A percentile compares a stretch with the other conserved stretches of the same genome.
Evolutionary conservation across 2,888 invertebrate species (phyloP).

Genomic region (Eumacrocentrus americanus): DNA sequence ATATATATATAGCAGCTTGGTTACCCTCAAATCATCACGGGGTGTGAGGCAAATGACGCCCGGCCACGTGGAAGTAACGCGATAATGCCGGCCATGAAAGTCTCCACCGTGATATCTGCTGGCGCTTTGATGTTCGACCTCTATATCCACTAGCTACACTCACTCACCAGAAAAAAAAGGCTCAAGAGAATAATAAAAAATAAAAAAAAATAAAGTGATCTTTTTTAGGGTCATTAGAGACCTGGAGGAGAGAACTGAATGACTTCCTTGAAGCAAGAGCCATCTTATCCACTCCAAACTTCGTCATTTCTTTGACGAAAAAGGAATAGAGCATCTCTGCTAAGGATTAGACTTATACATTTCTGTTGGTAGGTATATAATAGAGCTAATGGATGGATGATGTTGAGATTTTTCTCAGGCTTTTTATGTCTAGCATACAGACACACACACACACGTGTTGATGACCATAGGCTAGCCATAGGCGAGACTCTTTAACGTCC

Average conservation of each 20-base stretch:
- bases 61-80: constrained; percentile 57
- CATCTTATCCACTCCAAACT: not conserved
- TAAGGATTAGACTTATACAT: too few relatives aligned
- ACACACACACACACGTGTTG: not conserved
- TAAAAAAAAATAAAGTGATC: not conserved
- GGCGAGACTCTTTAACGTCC: not conserved
- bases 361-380: too few relatives aligned
- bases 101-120: constrained; percentile 49
- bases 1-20: constrained; percentile 42
- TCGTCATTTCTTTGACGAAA: not conserved
- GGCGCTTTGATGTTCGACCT: constrained; percentile 50
- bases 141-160: not conserved
- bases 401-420: not conserved
- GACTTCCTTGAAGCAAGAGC: constrained; percentile 9
- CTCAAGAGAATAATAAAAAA: not conserved
- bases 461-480: too few relatives aligned
- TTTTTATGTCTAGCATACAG: not conserved
- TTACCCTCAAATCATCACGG: constrained; percentile 59
- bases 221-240: constrained; percentile 1
- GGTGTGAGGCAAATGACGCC: constrained; percentile 56
- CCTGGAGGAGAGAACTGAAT: not conserved
- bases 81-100: constrained; percentile 57
- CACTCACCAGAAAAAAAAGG: not conserved
- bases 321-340: too few relatives aligned
- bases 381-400: too few relatives aligned